Evolutionary conservation across 2,113 vertebrate species (phyloP), one percentile per base, ranked within the genome.

Genomic region (Steatornis caripensis): DNA sequence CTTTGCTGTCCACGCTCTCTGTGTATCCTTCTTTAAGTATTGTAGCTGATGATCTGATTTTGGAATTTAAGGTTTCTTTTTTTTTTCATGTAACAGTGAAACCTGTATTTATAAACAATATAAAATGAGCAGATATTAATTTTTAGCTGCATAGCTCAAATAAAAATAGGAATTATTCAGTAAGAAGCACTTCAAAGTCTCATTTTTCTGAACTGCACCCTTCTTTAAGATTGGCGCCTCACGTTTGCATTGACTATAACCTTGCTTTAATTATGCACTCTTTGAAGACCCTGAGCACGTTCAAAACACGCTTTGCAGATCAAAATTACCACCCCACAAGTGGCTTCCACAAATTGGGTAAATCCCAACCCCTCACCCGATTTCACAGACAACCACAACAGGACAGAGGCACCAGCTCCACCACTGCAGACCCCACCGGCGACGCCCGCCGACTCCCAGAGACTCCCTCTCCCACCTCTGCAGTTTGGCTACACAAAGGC

Each of bases 401-500:
- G 16, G 19, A 5, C 43, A 27, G 30, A 6, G 27, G 16, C 27
- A 34, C 14, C 11, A 12, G 39, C 4, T 1, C 32, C 45, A 30
- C 15, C 30, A 4, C 58, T 10, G 57, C 58, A 24, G 15, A 32
- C 27, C 26, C 49, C 17, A 5, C 32, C 19, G 7, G 5, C 16
- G 7, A 1, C 8, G 5, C 23, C 17, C 46, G 3, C 26, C 0
- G 30, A 15, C 8, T 4, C 18, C 34, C 2, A 9, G 7, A 6
- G 1, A 5, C 17, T 8, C 37, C 39, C 18, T 18, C 22, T 36
- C 21, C 16, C 36, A 13, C n/a, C 39, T 21, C 29, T 6, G 17
- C 37, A 6, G 20, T 5, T n/a, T 10, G 5, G 0, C 7, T 3
- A 2, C 49, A 39, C 26, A 6, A 4, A 12, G 26, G 1, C 32